Percentiles rank a stretch among this genome's conserved stretches.
Conservation (phyloP, 2,113 vertebrate genomes). For the Cyrtonyx montezumae region DNA sequence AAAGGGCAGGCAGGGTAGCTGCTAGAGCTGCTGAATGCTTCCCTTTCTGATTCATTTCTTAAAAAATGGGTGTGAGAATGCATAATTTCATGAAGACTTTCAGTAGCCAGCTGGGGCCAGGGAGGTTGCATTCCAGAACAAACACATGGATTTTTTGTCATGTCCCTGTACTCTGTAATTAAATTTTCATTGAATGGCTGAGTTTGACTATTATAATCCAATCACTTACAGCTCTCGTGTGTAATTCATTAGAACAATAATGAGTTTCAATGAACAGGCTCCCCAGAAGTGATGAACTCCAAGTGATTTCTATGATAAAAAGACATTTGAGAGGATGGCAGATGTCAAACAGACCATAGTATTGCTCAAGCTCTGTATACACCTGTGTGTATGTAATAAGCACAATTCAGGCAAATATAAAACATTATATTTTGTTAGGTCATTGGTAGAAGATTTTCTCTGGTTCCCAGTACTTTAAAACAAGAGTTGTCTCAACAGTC, state of each 20-base stretch:
- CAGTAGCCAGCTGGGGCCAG: slow-evolving; percentile 19
- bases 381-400: slow-evolving; percentile 31
- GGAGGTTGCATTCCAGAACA: slow-evolving; percentile 35
- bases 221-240: slow-evolving; percentile 39
- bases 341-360: background rate
- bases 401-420: background rate
- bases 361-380: background rate
- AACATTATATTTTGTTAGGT: background rate
- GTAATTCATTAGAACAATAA: slow-evolving; percentile 73
- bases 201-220: slow-evolving; percentile 58
- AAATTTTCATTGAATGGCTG: slow-evolving; percentile 67
- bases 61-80: background rate
- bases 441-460: background rate
- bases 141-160: slow-evolving; percentile 7
- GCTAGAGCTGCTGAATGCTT: background rate
- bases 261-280: slow-evolving; percentile 58
- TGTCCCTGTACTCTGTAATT: slow-evolving; percentile 47
- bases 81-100: background rate
- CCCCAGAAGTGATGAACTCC: slow-evolving; percentile 47
- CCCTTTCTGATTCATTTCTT: accelerated
- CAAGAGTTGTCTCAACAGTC: background rate
- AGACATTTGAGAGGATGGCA: slow-evolving; percentile 30
- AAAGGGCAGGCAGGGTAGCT: background rate
- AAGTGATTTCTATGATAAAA: slow-evolving; percentile 41
- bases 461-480: background rate